A percentile compares a stretch with the other conserved stretches of the same genome.
phyloP scores from a whole-genome alignment of 2,113 vertebrate genomes.

The Cyprinodon tularosa region DNA sequence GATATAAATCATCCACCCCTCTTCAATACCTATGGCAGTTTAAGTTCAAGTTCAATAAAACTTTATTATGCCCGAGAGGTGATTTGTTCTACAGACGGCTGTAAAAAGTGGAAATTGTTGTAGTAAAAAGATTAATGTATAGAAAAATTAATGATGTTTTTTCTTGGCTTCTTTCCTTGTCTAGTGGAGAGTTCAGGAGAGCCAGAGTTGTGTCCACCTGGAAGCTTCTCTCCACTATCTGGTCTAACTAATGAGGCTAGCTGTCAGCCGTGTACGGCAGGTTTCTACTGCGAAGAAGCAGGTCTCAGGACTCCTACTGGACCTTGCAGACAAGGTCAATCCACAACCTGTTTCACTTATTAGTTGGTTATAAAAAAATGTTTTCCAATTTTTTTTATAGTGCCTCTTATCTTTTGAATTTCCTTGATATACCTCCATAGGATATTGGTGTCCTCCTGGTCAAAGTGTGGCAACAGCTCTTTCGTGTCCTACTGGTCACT shows the following conservation, averaged over 20 bases:
- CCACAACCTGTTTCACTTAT: not conserved
- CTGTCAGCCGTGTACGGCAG: slow-evolving; percentile 84
- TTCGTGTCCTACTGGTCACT: slow-evolving; percentile 79
- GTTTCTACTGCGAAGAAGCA: slow-evolving; percentile 82
- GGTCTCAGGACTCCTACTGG: slow-evolving; percentile 84
- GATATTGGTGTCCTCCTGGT: slow-evolving; percentile 83
- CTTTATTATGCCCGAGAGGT: no score
- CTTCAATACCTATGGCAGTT: not conserved
- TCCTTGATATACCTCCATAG: slow-evolving; percentile 48
- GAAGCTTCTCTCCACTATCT: slow-evolving; percentile 83
- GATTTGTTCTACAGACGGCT: no score
- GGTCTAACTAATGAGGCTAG: slow-evolving; percentile 70
- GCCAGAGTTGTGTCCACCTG: slow-evolving; percentile 84
- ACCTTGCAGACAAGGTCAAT: slow-evolving; percentile 84
- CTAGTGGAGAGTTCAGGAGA: slow-evolving; percentile 81
- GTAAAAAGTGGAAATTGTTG: not conserved
- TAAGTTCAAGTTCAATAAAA: no score
- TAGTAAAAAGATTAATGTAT: slow-evolving; percentile 4
- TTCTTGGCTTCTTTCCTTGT: slow-evolving; percentile 15
- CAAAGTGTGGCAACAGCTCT: slow-evolving; percentile 70
- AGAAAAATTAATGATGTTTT: slow-evolving; percentile 20
- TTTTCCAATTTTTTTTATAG: not conserved
- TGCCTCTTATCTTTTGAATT: not conserved
- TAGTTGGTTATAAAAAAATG: not conserved
- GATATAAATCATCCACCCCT: not conserved